Evolutionary conservation across 2,797 vertebrate species (phyloP).

Genomic region (Loris lydekkerianus): DNA sequence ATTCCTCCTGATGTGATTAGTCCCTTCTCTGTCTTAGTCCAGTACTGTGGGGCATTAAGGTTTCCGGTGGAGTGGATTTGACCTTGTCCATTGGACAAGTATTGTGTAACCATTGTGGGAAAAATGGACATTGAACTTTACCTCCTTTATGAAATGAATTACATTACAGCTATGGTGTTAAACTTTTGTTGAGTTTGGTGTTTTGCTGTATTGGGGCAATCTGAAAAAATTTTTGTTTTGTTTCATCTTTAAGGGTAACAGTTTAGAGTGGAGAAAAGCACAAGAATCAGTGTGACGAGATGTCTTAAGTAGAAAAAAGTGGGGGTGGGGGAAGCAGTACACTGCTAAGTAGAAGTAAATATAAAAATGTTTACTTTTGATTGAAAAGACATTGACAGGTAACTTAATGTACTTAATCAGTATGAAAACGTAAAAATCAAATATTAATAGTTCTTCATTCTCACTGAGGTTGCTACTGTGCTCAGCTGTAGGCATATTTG

Average conservation of each 20-base stretch:
- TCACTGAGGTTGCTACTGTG: not conserved
- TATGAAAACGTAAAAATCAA: conserved; percentile 15
- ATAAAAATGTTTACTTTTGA: not conserved
- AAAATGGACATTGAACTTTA: not conserved
- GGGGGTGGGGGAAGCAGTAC: not conserved
- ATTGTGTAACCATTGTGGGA: not conserved
- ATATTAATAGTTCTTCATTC: not conserved
- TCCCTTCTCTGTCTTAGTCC: not conserved
- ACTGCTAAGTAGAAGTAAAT: not conserved
- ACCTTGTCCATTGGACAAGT: not conserved
- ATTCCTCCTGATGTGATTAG: not conserved
- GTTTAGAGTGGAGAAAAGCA: not conserved
- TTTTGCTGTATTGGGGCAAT: not conserved
- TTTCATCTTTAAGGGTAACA: not conserved
- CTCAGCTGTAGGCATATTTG: not conserved
- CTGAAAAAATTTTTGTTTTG: not conserved
- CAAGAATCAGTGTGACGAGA: not conserved
- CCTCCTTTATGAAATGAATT: not conserved
- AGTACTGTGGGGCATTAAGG: not conserved
- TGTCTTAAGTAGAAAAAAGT: not conserved
- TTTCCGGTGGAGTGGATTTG: not conserved
- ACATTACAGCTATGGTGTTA: not conserved
- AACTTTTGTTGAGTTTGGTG: not conserved
- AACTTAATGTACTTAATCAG: not conserved
- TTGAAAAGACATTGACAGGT: not conserved